Percentiles rank a stretch among this genome's conserved stretches.
Evolutionary conservation across 2,888 invertebrate genomes (phyloP).

Genomic region (Leucophenga montana): DNA sequence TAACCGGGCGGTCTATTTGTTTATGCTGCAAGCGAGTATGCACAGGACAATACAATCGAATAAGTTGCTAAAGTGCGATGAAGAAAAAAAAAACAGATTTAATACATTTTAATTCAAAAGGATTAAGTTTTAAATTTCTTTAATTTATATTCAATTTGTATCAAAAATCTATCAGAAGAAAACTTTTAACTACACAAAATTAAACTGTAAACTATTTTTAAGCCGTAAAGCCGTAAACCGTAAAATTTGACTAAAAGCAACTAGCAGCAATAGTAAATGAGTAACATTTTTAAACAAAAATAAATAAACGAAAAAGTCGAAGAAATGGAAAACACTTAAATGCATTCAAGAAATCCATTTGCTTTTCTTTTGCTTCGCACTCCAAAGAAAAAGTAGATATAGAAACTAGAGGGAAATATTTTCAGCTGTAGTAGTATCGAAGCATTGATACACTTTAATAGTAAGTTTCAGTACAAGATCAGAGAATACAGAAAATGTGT

Average conservation of each 20-base stretch:
- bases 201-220: conserved; percentile 10
- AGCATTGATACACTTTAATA: background rate
- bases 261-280: background rate
- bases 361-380: background rate
- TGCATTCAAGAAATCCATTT: conserved; percentile 17
- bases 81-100: too few relatives aligned
- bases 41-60: too few relatives aligned
- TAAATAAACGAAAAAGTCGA: background rate
- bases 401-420: background rate
- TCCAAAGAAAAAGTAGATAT: background rate
- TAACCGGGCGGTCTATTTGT: background rate
- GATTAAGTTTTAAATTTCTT: too few relatives aligned
- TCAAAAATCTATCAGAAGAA: background rate
- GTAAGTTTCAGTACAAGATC: too few relatives aligned
- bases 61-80: too few relatives aligned
- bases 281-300: background rate
- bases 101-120: too few relatives aligned
- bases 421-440: background rate
- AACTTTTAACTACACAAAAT: conserved; percentile 10
- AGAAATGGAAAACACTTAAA: conserved; percentile 18
- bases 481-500: too few relatives aligned
- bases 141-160: too few relatives aligned
- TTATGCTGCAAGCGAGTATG: too few relatives aligned
- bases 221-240: conserved; percentile 1
- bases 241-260: background rate